Percentiles rank a stretch among this genome's conserved stretches.
phyloP scores from a whole-genome alignment of 2,113 vertebrate species.

The Periophthalmodon schlosseri region DNA sequence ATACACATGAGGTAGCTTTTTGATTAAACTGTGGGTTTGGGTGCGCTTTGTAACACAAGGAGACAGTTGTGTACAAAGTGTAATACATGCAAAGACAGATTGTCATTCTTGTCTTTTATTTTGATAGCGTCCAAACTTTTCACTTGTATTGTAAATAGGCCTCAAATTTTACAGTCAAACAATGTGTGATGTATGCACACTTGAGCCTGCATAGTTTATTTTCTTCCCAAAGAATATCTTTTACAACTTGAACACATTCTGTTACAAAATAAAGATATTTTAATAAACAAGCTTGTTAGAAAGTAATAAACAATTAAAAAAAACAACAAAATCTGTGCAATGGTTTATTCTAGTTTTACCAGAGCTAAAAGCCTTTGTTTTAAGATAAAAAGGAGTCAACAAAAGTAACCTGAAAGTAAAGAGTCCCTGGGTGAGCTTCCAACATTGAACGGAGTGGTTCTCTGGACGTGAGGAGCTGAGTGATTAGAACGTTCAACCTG shows the following conservation, averaged over 20 bases:
- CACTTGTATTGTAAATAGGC: background rate
- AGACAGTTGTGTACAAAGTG: background rate
- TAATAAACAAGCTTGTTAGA: constrained; percentile 54
- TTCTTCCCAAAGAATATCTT: constrained; percentile 56
- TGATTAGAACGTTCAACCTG: constrained; percentile 29
- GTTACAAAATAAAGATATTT: constrained; percentile 56
- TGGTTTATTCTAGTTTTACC: constrained; percentile 68
- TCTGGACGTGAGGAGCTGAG: constrained; percentile 26
- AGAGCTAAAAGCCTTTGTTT: constrained; percentile 62
- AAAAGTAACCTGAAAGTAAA: constrained; percentile 38
- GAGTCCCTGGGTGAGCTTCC: constrained; percentile 50
- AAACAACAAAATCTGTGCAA: constrained; percentile 64
- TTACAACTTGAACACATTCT: constrained; percentile 54
- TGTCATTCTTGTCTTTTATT: background rate
- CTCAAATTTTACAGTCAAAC: constrained; percentile 17
- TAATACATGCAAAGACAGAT: constrained; percentile 4
- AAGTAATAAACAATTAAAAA: constrained; percentile 67
- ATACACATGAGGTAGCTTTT: constrained; percentile 67
- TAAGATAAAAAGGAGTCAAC: constrained; percentile 35
- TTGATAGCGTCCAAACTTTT: background rate
- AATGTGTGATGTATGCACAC: constrained; percentile 38
- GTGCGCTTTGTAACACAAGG: background rate
- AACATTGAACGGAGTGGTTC: constrained; percentile 43
- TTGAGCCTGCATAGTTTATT: constrained; percentile 74
- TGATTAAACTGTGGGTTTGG: constrained; percentile 5